Percentiles rank a stretch among this genome's conserved stretches.
phyloP scores from a whole-genome alignment of 1,140 invertebrate species.

The Coboldia fuscipes region DNA sequence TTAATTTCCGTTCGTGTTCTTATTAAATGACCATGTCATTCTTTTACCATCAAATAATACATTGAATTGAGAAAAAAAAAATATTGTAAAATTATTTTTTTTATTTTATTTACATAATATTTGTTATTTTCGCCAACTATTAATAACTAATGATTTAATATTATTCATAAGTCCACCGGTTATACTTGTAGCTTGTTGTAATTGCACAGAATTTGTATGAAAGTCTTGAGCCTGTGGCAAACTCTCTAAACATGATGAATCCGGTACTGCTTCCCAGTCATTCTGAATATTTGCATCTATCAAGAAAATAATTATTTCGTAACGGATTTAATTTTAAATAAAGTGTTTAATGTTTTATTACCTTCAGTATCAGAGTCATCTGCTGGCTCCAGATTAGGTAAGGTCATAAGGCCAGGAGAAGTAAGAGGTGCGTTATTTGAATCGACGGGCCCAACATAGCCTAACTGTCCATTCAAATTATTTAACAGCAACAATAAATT shows the following conservation, averaged over 20 bases:
- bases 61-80: too few relatives aligned
- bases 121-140: slow-evolving; percentile 39
- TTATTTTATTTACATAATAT: too few relatives aligned
- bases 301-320: background rate
- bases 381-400: slow-evolving; percentile 33
- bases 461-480: slow-evolving; percentile 38
- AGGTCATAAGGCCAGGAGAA: too few relatives aligned
- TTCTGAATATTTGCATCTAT: slow-evolving; percentile 7
- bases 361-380: slow-evolving; percentile 41
- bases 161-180: slow-evolving; percentile 37
- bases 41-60: too few relatives aligned
- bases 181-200: slow-evolving; percentile 32
- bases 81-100: too few relatives aligned
- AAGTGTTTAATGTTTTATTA: slow-evolving; percentile 2
- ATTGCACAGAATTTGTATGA: slow-evolving; percentile 13
- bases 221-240: slow-evolving; percentile 8
- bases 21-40: too few relatives aligned
- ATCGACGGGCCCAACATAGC: slow-evolving; percentile 24
- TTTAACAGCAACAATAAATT: slow-evolving; percentile 52
- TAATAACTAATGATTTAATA: slow-evolving; percentile 38
- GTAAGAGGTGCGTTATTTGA: slow-evolving; percentile 27
- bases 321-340: background rate
- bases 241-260: slow-evolving; percentile 24
- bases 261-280: slow-evolving; percentile 44
- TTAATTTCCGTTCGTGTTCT: too few relatives aligned